Base-by-base conservation (phyloP, 2,797 vertebrate genomes). In the Coluber constrictor region DNA sequence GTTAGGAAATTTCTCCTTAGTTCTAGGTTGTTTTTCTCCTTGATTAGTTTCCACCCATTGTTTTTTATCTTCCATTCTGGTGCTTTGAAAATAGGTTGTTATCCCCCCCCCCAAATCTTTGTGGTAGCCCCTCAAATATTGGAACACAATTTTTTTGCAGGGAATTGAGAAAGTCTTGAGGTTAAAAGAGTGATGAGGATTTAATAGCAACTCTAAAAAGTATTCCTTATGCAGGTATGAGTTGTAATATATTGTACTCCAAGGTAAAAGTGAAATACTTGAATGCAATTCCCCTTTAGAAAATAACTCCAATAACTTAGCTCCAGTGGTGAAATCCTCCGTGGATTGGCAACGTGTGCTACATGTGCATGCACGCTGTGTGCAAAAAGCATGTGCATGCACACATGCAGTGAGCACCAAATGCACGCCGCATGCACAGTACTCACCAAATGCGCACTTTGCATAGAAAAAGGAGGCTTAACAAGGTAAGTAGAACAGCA, bases 171-270 rank as follows among this genome's bases (percentile, higher is more conserved):
- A 88, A 59, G 54, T 32, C 18, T 37, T 47, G 12, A 60, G n/a
- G 12, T 92, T 92, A 43, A 9, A 0, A 2, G 90, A 29, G 66
- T 94, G 27, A 27, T 56, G 0, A 54, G 4, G 0, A 13, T 87
- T 32, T 90, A 60, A 55, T 4, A 51, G 61, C 86, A 54, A 10
- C 0, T 90, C 54, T 13, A 60, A 89, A 89, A 87, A 83, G 25
- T 23, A 27, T 74, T 79, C 47, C 37, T 88, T 23, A 54, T 9
- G 56, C 37, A 37, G 15, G 16, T 61, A 1, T 66, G 10, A 2
- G n/a, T 2, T 43, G 32, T 15, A 83, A 3, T 0, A 0, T 70
- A 29, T 4, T 2, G 0, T 32, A 0, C 51, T 47, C 7, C 2
- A 29, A 63, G 32, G 29, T 86, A 74, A 59, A 92, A 92, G 54